A percentile compares a stretch with the other conserved stretches of the same genome.
These are phyloP conservation scores for Bellardia pandia DNA, from an alignment of 2,888 invertebrate species.

Conservation along the genomic window DNA sequence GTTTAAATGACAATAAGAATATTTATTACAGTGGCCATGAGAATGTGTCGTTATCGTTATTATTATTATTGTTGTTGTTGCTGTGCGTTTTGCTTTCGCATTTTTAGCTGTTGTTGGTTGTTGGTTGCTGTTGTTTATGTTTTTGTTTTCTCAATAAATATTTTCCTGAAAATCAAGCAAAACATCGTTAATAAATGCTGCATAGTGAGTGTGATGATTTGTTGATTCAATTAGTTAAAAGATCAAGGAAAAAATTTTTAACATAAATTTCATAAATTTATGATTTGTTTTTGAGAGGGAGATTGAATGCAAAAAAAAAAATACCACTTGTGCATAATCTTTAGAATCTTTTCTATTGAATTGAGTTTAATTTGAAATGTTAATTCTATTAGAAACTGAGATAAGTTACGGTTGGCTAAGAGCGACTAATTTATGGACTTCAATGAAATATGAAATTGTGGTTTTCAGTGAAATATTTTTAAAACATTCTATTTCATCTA, in stretches of 20 bases:
- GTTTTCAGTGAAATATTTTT: too few species aligned
- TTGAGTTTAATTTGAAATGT: background rate
- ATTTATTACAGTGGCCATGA: conserved; percentile 72
- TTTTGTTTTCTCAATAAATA: conserved; percentile 9
- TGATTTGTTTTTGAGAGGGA: conserved; percentile 14
- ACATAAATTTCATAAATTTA: conserved; percentile 51
- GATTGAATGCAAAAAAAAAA: background rate
- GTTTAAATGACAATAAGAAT: conserved; percentile 77
- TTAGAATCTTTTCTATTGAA: conserved; percentile 3
- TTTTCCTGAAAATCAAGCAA: conserved; percentile 58
- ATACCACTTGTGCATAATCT: background rate
- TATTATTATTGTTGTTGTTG: conserved; percentile 37
- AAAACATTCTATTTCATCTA: too few species aligned
- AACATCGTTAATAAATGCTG: conserved; percentile 28
- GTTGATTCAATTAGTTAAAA: conserved; percentile 67
- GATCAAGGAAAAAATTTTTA: conserved; percentile 20
- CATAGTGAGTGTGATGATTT: conserved; percentile 58
- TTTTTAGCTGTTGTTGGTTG: conserved; percentile 31
- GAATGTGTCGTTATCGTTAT: conserved; percentile 62
- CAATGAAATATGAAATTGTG: too few species aligned
- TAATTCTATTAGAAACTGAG: background rate
- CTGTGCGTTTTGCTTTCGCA: conserved; percentile 29
- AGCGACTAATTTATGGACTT: background rate
- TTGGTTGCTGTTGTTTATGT: background rate
- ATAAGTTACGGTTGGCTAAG: background rate